Evolutionary conservation across 2,888 invertebrate genomes (phyloP).

Genomic region (Noctua janthina): DNA sequence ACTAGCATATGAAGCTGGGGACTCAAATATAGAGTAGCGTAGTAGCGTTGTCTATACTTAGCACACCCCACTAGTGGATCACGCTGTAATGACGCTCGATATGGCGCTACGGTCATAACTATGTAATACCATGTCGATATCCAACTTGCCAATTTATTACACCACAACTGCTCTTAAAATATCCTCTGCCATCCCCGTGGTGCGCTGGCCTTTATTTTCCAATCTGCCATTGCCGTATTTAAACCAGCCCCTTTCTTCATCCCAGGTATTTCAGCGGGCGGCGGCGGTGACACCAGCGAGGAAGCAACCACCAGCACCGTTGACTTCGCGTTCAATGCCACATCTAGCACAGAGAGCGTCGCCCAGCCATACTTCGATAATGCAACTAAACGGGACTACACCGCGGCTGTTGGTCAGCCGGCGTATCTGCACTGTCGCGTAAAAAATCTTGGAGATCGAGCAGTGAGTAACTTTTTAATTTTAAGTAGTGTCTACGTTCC

Average conservation of each 20-base stretch:
- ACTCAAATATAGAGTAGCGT: background rate
- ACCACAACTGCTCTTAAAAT: background rate
- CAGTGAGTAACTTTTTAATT: conserved; percentile 86
- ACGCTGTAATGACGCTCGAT: background rate
- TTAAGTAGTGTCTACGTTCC: background rate
- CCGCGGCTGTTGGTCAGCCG: conserved; percentile 96
- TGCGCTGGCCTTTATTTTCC: too few relatives aligned
- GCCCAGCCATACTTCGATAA: conserved; percentile 97
- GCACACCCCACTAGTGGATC: background rate
- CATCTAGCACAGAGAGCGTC: conserved; percentile 91
- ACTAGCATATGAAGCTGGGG: background rate
- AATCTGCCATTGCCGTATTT: background rate
- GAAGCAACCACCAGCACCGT: conserved; percentile 69
- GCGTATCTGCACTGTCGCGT: conserved; percentile 96
- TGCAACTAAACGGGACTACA: conserved; percentile 94
- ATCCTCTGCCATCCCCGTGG: too few relatives aligned
- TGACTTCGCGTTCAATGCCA: conserved; percentile 72
- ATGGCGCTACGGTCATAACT: background rate
- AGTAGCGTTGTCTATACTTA: background rate
- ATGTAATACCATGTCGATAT: background rate
- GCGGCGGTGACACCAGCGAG: conserved; percentile 75
- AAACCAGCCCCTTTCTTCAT: conserved; percentile 3
- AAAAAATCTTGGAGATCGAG: conserved; percentile 95
- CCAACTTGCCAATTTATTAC: background rate
- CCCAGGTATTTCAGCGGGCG: conserved; percentile 83